Conservation (phyloP, 2,113 vertebrate species). For the Varanus salvator region DNA sequence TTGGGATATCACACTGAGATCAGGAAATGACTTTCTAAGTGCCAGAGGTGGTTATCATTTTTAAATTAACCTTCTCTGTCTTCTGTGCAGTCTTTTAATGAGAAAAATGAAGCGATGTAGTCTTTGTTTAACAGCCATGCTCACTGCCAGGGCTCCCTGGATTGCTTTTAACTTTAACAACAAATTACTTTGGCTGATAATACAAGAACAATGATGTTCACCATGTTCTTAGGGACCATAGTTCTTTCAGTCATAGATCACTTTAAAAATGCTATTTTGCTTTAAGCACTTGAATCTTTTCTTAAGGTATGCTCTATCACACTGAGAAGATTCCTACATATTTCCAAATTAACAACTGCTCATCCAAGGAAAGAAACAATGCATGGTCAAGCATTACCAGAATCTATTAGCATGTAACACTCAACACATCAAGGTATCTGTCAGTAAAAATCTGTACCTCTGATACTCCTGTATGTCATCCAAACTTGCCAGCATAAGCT, state of each 20-base stretch:
- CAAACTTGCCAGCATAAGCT: background rate
- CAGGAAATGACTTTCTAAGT: constrained; percentile 49
- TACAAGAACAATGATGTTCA: constrained; percentile 45
- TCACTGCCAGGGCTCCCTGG: constrained; percentile 11
- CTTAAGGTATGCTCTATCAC: constrained; percentile 51
- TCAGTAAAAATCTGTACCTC: background rate
- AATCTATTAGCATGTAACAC: background rate
- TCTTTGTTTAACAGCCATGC: constrained; percentile 27
- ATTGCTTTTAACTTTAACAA: constrained; percentile 39
- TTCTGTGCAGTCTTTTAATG: constrained; percentile 56
- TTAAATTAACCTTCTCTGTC: constrained; percentile 62
- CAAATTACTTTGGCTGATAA: constrained; percentile 37
- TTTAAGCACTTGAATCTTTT: constrained; percentile 1
- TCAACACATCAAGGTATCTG: background rate
- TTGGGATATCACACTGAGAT: constrained; percentile 18
- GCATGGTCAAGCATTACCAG: background rate
- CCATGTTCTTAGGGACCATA: background rate
- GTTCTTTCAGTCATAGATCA: background rate
- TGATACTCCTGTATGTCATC: background rate
- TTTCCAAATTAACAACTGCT: constrained; percentile 20
- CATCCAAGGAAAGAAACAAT: constrained; percentile 21
- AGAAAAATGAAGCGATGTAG: constrained; percentile 35
- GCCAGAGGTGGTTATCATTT: constrained; percentile 51
- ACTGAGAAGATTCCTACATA: constrained; percentile 17
- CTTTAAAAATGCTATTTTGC: background rate